Conservation (phyloP, 2,797 vertebrate species). For the Lithobates pipiens region DNA sequence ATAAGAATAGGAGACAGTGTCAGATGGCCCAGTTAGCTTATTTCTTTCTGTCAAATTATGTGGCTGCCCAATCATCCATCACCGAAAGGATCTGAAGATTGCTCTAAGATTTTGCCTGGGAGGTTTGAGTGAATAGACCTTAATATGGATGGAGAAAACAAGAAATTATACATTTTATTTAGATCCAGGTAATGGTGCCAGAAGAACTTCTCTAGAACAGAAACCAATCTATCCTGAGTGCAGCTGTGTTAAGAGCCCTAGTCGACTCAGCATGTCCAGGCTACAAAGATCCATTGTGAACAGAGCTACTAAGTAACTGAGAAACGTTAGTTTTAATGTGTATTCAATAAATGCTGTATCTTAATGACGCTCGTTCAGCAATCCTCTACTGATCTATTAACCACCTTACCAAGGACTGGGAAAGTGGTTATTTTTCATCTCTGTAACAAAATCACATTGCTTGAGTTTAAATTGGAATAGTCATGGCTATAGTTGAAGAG, state of each 20-base stretch:
- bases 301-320: conserved; percentile 84
- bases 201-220: conserved; percentile 20
- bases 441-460: too few species aligned
- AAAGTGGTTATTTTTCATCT: background rate
- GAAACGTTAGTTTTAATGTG: conserved; percentile 95
- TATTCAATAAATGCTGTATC: conserved; percentile 94
- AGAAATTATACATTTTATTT: background rate
- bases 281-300: conserved; percentile 35
- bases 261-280: conserved; percentile 39
- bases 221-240: conserved; percentile 31
- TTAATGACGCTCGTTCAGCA: conserved; percentile 53
- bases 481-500: too few species aligned
- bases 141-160: background rate
- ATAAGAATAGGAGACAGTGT: background rate
- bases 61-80: conserved; percentile 21
- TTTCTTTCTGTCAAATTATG: conserved; percentile 40
- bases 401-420: background rate
- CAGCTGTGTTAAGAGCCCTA: conserved; percentile 12
- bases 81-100: background rate
- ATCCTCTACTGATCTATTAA: conserved; percentile 26
- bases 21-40: conserved; percentile 23
- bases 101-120: background rate
- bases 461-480: too few species aligned
- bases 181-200: conserved; percentile 24
- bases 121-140: conserved; percentile 1